Conservation (phyloP, 2,113 vertebrate genomes). For the Dromas ardeola region DNA sequence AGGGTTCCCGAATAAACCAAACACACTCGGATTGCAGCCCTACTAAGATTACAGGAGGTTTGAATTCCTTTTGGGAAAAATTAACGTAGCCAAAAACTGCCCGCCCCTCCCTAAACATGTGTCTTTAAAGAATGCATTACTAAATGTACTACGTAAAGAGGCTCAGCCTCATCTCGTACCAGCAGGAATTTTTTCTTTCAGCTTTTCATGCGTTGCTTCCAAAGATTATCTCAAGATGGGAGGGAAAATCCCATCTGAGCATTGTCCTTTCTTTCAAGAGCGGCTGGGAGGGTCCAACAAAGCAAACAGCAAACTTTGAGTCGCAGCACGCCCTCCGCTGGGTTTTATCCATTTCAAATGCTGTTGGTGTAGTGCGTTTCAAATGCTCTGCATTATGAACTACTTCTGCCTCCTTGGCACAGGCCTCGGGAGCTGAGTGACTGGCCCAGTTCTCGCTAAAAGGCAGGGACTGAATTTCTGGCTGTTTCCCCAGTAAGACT, state of each 20-base stretch:
- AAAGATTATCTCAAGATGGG: constrained; percentile 51
- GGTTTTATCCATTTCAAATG: background rate
- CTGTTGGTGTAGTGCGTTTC: background rate
- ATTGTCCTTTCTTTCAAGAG: background rate
- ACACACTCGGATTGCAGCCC: background rate
- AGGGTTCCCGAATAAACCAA: background rate
- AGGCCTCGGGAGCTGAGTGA: background rate
- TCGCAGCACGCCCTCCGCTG: background rate
- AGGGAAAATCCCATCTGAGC: constrained; percentile 39
- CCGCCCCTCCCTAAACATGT: background rate
- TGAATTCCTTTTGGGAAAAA: background rate
- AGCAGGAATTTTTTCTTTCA: constrained; percentile 19
- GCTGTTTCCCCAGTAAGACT: background rate
- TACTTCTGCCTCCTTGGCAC: background rate
- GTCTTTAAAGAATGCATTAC: constrained; percentile 47
- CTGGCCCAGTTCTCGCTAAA: constrained; percentile 26
- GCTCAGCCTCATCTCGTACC: background rate
- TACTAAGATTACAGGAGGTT: background rate
- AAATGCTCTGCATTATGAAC: background rate
- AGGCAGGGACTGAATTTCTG: constrained; percentile 28
- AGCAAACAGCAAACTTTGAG: background rate
- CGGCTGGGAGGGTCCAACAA: background rate
- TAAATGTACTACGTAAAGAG: background rate
- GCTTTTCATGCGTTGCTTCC: background rate
- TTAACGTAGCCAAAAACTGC: background rate